Evolutionary conservation across 2,797 vertebrate genomes (phyloP), one percentile per base, ranked within the genome.

Genomic region (Cyclopterus lumpus): DNA sequence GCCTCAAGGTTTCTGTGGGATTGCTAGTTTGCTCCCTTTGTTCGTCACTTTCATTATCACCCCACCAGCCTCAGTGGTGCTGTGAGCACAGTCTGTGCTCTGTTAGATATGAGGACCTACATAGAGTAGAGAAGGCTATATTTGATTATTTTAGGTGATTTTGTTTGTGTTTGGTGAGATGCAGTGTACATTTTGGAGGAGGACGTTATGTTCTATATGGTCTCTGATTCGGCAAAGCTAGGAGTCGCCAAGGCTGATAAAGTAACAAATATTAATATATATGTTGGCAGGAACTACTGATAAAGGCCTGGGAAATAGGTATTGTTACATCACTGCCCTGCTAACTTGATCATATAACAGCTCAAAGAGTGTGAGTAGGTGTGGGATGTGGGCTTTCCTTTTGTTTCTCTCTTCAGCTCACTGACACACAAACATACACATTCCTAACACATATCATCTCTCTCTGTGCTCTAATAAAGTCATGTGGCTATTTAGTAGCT

Each of bases 11-110:
- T 55, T 62, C 22, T 76, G 44, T 40, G 58, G 75, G 36, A 49
- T 36, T 49, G 51, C 54, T 61, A 24, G 64, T 61, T 65, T 58
- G 24, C 69, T 73, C 22, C 57, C 71, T 82, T 81, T 89, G 75
- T 92, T 90, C 83, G 74, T 92, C 89, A 90, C 64, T 30, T 26
- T 14, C 54, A 36, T 68, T 63, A 57, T 67, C 57, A 64, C 67
- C 74, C 63, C 63, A 14, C 9, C 49, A 6, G 64, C 63, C 66
- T 83, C 40, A 58, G 74, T 42, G 83, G 79, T 83, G 77, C 69
- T 67, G 15, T 53, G 58, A 68, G 44, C 10, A 26, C 55, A 24
- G 79, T 77, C 85, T 87, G 81, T 48, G 28, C 80, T 83, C 57
- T 55, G 55, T 79, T 24, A 67, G 69, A 73, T 36, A 55, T 16